These are phyloP conservation scores for Hydrocynus forskahlii DNA, from an alignment of 2,797 vertebrate species.

Conservation along the genomic window DNA sequence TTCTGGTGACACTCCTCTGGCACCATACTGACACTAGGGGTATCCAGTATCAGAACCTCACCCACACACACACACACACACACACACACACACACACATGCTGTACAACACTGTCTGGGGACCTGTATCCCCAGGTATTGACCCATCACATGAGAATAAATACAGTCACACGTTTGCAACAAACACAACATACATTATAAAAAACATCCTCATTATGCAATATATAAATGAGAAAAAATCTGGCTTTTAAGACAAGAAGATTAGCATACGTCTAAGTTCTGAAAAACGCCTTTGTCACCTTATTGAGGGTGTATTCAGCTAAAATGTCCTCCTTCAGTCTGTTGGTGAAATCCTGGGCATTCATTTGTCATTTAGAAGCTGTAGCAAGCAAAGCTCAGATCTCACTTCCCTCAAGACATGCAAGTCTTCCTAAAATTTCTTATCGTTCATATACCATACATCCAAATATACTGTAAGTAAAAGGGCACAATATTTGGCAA, in stretches of 20 bases:
- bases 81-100: too few species aligned
- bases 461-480: slow-evolving; percentile 22
- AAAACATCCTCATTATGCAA: slow-evolving; percentile 45
- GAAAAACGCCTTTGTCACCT: slow-evolving; percentile 26
- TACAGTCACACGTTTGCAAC: slow-evolving; percentile 55
- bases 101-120: slow-evolving; percentile 42
- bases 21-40: slow-evolving; percentile 29
- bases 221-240: slow-evolving; percentile 50
- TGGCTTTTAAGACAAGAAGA: slow-evolving; percentile 46
- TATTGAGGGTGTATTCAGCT: slow-evolving; percentile 19
- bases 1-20: slow-evolving; percentile 42
- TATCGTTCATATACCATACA: not conserved
- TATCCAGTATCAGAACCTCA: slow-evolving; percentile 48
- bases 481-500: slow-evolving; percentile 49
- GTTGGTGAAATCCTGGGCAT: not conserved
- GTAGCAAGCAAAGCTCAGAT: slow-evolving; percentile 3
- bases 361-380: slow-evolving; percentile 3
- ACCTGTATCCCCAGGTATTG: slow-evolving; percentile 18
- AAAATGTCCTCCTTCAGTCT: slow-evolving; percentile 26
- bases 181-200: slow-evolving; percentile 56
- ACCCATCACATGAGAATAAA: slow-evolving; percentile 60
- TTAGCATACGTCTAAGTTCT: slow-evolving; percentile 3
- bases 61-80: slow-evolving; percentile 46
- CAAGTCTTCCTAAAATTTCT: slow-evolving; percentile 13
- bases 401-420: slow-evolving; percentile 1